Base-by-base conservation (phyloP, 2,113 vertebrate genomes). In the Urocynchramus pylzowi region DNA sequence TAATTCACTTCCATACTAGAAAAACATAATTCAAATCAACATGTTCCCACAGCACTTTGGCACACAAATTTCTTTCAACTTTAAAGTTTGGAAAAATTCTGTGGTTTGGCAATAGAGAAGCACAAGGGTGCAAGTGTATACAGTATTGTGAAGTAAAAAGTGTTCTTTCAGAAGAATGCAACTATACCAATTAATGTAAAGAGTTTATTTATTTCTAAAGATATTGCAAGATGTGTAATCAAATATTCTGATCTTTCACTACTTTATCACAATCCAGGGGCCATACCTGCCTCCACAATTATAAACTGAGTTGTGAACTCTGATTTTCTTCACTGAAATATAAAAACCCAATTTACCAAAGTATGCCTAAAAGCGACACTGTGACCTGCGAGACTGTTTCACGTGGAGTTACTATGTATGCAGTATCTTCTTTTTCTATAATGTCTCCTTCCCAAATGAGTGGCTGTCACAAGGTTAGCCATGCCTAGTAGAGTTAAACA, bases 51-150 rank as follows among this genome's bases (percentile, higher is more conserved):
- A 71, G 79, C 31, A 84, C 30, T 73, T 82, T 75, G 68, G 45
- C 47, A 41, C 33, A 59, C 13, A 60, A 52, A 89, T 78, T 70
- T 67, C 42, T 71, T 67, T 91, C 65, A 83, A 6, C 73, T 77
- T 93, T 70, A 49, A 68, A 78, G n/a, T 82, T 87, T 90, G 78
- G 81, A 94, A 89, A 90, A 95, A 87, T 65, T 68, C 61, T 67
- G 83, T 53, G 64, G 53, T 69, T 84, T 95, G 91, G 84, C 57
- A 76, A 68, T 15, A 63, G 10, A 77, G 24, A 22, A 76, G 65
- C 33, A 69, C 31, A 81, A 42, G 35, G 30, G 28, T 75, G 23
- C 68, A 57, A 86, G 45, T 59, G 17, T 67, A 57, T 47, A 82
- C 10, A 30, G 41, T 21, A n/a, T 39, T 89, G 54, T 1, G 2